Evolutionary conservation across 1,140 invertebrate species (phyloP), one percentile per base, ranked within the genome.

Genomic region (Fopius arisanus): DNA sequence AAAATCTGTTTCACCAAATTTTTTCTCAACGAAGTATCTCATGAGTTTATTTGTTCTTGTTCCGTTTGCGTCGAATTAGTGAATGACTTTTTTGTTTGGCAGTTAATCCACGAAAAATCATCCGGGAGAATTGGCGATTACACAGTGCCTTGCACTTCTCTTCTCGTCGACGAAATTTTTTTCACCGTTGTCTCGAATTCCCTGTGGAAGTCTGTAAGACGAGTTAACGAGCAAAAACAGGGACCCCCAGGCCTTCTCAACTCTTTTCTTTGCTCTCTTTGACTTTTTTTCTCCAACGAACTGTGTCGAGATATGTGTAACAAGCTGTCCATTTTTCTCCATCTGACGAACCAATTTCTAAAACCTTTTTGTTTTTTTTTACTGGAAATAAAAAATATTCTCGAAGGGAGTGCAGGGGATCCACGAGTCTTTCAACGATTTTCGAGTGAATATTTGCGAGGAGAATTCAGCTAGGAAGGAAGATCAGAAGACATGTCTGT

Each of bases 201-300:
- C 51, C 40, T 21, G 31, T 31, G 54, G 37, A 31, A 71, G 31
- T n/a, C 31, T 41, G 69, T 37, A 59, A 37, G 69, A 71, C 37
- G 59, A 21, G 28, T 65, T 71, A 71, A 71, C 69, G 69, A 71
- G 69, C 69, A 71, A 71, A 71, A 71, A 71, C 54, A 40, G 29
- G 16, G 43, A 40, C 51, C 69, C 69, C 29, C 59, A n/a, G 29
- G 69, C 29, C 37, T 62, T 71, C 59, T 62, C 59, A 14, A 26
- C 51, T 33, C 33, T 71, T 71, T 40, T 71, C 37, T 29, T 48
- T 19, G 43, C 2, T 59, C 19, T 69, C 14, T 41, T 31, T 63
- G 23, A 16, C 29, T n/a, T 26, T 21, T 71, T 65, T 33, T 71
- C 37, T 40, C 23, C 21, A 59, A 59, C 54, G 23, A 23, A 59